A percentile compares a stretch with the other conserved stretches of the same genome.
These are phyloP conservation scores for Tragelaphus strepsiceros DNA, from an alignment of 2,113 vertebrate genomes.

Conservation along the genomic window DNA sequence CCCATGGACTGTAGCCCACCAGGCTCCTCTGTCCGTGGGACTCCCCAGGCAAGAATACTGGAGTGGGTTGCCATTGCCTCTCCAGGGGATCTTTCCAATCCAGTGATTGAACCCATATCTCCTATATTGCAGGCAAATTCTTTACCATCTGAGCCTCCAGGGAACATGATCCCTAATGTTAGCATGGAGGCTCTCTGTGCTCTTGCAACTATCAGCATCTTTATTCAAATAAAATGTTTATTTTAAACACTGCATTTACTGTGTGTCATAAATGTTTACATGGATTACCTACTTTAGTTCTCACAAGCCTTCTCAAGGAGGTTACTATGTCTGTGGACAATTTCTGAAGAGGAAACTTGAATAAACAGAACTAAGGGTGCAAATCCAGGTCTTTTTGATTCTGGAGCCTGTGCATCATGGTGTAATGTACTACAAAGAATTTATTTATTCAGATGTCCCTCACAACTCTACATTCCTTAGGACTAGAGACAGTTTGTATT, in stretches of 20 bases:
- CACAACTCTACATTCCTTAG: not conserved
- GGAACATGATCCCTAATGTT: not conserved
- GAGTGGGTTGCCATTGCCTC: not conserved
- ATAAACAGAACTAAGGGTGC: not conserved
- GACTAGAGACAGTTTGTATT: not conserved
- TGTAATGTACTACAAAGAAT: too few species aligned
- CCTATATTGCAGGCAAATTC: not conserved
- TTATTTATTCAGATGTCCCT: not conserved
- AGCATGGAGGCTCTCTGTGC: accelerated
- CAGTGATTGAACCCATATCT: not conserved
- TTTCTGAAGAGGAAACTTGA: not conserved
- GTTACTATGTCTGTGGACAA: too few species aligned
- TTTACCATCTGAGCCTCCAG: not conserved
- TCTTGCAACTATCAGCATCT: not conserved
- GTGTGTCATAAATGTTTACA: not conserved
- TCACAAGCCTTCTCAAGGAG: not conserved
- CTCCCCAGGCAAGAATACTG: not conserved
- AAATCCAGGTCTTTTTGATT: not conserved
- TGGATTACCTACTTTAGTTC: not conserved
- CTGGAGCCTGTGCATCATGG: not conserved
- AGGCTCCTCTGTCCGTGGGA: not conserved
- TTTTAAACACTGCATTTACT: not conserved
- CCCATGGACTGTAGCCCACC: not conserved
- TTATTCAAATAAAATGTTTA: not conserved
- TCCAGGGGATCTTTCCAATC: not conserved